These are phyloP conservation scores for Bothrops jararaca DNA, from an alignment of 2,113 vertebrate genomes.

Conservation along the genomic window DNA sequence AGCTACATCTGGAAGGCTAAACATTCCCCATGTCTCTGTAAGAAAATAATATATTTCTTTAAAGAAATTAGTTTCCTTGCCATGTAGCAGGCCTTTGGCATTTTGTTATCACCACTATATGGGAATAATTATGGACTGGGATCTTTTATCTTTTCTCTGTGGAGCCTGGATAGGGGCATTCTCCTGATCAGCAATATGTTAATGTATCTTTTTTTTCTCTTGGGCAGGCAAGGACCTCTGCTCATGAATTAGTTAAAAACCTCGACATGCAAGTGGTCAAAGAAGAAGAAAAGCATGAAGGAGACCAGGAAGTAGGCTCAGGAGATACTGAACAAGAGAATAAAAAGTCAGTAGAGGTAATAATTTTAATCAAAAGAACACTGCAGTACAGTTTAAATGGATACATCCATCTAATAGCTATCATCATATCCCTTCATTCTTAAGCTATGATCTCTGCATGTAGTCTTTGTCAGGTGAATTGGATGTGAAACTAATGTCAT, in stretches of 20 bases:
- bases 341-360: constrained; percentile 73
- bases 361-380: constrained; percentile 15
- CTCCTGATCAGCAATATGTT: not conserved
- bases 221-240: constrained; percentile 70
- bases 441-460: not conserved
- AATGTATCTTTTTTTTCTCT: constrained; percentile 16
- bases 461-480: not conserved
- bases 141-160: not conserved
- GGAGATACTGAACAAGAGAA: constrained; percentile 43
- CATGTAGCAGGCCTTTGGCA: not conserved
- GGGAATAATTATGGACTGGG: not conserved
- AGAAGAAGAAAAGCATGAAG: constrained; percentile 53
- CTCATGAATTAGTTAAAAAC: constrained; percentile 62
- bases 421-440: not conserved
- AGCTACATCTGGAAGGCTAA: not conserved
- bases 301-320: constrained; percentile 47
- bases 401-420: not conserved
- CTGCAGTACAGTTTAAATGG: not conserved
- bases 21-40: not conserved
- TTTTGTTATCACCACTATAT: not conserved
- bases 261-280: constrained; percentile 50
- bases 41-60: not conserved
- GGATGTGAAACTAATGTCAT: not conserved
- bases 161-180: not conserved
- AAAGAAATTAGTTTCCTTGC: not conserved